Conservation (phyloP, 2,888 invertebrate genomes). For the Eilema depressum region DNA sequence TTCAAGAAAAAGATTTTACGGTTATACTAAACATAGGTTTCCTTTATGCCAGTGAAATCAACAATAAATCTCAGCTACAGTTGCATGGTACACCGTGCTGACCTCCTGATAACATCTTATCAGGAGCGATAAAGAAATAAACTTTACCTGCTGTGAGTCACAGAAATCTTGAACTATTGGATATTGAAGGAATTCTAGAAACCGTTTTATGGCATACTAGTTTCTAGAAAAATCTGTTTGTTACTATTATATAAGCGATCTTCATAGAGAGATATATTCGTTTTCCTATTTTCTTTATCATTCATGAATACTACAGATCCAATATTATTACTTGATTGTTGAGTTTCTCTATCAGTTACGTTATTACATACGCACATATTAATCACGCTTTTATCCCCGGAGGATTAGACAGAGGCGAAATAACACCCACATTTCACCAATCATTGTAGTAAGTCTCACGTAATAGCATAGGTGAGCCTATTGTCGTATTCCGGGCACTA, state of each 20-base stretch:
- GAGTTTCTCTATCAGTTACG: too few species aligned
- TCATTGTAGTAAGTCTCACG: too few species aligned
- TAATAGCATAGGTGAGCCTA: too few species aligned
- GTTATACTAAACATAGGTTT: constrained; percentile 27
- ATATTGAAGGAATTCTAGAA: constrained; percentile 39
- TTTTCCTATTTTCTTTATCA: too few species aligned
- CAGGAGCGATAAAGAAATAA: constrained; percentile 62
- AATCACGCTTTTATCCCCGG: too few species aligned
- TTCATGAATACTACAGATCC: too few species aligned
- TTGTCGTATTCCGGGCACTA: too few species aligned
- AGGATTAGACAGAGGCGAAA: too few species aligned
- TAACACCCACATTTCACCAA: too few species aligned
- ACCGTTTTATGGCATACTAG: neutral
- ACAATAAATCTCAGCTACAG: constrained; percentile 46
- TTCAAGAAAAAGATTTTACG: constrained; percentile 32
- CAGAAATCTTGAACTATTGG: constrained; percentile 47
- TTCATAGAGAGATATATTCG: too few species aligned
- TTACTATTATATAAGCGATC: neutral
- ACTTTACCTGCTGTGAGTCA: constrained; percentile 52
- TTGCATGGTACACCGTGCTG: constrained; percentile 52
- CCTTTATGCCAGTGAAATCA: constrained; percentile 48
- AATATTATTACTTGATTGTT: too few species aligned
- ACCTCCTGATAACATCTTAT: constrained; percentile 68
- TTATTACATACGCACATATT: too few species aligned
- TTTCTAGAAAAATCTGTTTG: neutral